phyloP scores from a whole-genome alignment of 2,888 invertebrate species.

The Sinelater perroti region DNA sequence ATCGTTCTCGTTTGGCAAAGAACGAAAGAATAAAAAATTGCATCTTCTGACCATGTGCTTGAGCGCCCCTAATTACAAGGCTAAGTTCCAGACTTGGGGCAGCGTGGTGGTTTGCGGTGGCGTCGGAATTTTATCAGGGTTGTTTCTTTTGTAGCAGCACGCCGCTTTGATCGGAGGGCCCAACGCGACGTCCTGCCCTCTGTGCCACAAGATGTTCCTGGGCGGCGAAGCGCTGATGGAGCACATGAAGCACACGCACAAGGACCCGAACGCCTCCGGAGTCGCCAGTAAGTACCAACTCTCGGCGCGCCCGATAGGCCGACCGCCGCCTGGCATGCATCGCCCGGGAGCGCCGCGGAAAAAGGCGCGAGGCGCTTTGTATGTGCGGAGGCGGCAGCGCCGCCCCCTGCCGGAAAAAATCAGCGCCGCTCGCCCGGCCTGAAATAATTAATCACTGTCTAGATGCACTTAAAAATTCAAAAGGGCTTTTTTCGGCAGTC shows the following conservation, averaged over 20 bases:
- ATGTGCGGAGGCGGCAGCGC: too few species aligned
- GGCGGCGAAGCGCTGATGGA: conserved; percentile 93
- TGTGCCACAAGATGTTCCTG: conserved; percentile 94
- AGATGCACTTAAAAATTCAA: conserved; percentile 55
- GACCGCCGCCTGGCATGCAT: too few species aligned
- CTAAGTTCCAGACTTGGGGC: too few species aligned
- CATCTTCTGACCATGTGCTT: too few species aligned
- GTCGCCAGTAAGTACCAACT: conserved; percentile 84
- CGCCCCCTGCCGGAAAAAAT: conserved; percentile 22
- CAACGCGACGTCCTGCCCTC: conserved; percentile 89
- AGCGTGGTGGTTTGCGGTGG: too few species aligned
- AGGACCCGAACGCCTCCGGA: conserved; percentile 89
- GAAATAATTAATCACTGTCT: conserved; percentile 56
- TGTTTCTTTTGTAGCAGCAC: conserved; percentile 82
- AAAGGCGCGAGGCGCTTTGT: conserved; percentile 24
- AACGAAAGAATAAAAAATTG: not conserved
- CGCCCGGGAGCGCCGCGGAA: too few species aligned
- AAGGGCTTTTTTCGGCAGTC: conserved; percentile 45
- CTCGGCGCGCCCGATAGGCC: too few species aligned
- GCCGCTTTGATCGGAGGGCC: conserved; percentile 92
- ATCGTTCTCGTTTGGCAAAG: too few species aligned
- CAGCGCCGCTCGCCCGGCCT: conserved; percentile 27
- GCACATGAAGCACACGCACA: conserved; percentile 95
- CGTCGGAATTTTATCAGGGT: conserved; percentile 17
- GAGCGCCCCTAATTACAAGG: too few species aligned